phyloP scores from a whole-genome alignment of 2,113 vertebrate species.

The Chlorodrepanis virens region DNA sequence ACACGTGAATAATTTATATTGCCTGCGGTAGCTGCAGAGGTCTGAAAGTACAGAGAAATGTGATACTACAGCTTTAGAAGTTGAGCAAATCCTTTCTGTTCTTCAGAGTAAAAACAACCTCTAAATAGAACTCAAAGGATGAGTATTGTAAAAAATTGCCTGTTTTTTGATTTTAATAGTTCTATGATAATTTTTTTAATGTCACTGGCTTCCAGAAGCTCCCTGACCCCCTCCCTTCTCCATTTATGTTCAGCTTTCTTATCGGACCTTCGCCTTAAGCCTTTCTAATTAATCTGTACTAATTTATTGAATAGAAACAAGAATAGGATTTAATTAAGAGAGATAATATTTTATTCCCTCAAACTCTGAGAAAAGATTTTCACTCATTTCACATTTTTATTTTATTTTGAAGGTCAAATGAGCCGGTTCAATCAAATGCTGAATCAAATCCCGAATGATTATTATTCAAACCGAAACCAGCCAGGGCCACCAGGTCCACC shows the following conservation, averaged over 20 bases:
- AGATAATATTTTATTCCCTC: neutral
- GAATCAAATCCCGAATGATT: conserved; percentile 92
- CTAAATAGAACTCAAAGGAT: neutral
- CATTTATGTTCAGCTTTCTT: neutral
- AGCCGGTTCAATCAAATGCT: conserved; percentile 88
- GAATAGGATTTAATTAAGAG: neutral
- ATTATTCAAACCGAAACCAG: conserved; percentile 83
- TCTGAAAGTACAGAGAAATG: neutral
- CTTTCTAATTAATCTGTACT: neutral
- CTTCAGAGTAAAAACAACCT: neutral
- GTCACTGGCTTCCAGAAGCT: neutral
- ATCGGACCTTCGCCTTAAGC: neutral
- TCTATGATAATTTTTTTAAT: neutral
- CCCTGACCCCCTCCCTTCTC: neutral
- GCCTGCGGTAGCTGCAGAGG: neutral
- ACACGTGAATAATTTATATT: neutral
- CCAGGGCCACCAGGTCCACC: conserved; percentile 89
- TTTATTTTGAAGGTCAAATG: conserved; percentile 85
- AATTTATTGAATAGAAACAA: neutral
- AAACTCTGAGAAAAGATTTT: neutral
- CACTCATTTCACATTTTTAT: neutral
- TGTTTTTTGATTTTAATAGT: neutral
- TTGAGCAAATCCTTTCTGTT: neutral
- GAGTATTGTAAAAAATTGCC: neutral
- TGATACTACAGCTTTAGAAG: neutral